Evolutionary conservation across 2,797 vertebrate genomes (phyloP), one percentile per base, ranked within the genome.

Genomic region (Triplophysa bombifrons): DNA sequence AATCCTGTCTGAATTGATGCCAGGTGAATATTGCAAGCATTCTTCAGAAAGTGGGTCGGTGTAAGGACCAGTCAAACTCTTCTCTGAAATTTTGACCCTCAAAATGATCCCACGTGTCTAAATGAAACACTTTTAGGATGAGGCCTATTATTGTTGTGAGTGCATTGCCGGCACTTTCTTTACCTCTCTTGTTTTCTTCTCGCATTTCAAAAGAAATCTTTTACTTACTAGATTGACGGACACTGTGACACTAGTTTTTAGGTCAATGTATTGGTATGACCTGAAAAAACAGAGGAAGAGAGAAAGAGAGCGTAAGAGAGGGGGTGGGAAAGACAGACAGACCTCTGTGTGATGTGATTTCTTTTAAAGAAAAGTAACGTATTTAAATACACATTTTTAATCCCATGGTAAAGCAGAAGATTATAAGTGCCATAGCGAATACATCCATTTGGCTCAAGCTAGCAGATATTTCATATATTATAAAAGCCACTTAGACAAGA

Each of bases 11-110:
- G 50, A 70, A 70, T 7, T 53, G 2, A 34, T 70, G 14, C 27
- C 50, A 72, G 69, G n/a, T 56, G 30, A 72, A 41, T 56, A 8
- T 41, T 56, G 55, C 1, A 20, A 73, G 71, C 19, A 60, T 73
- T 61, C 41, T 73, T 46, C 2, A 13, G 12, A 63, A 74, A 74
- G 44, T 63, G 56, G 25, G 58, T 63, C 58, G 30, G 58, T 50
- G 53, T 44, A 58, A 72, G 44, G n/a, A 6, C 58, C 25, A 74
- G 16, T 63, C 41, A 14, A 27, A 44, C 34, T 10, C 3, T 38
- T 64, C 17, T 38, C 30, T 64, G 9, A 38, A 38, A 17, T 64
- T 38, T 25, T 25, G 6, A 73, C 22, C 50, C 58, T 63, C 34
- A 53, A 16, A 48, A 65, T 19, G 20, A n/a, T 41, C 30, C 22